Evolutionary conservation across 2,113 vertebrate genomes (phyloP), one percentile per base, ranked within the genome.

Genomic region (Petroica traversi): DNA sequence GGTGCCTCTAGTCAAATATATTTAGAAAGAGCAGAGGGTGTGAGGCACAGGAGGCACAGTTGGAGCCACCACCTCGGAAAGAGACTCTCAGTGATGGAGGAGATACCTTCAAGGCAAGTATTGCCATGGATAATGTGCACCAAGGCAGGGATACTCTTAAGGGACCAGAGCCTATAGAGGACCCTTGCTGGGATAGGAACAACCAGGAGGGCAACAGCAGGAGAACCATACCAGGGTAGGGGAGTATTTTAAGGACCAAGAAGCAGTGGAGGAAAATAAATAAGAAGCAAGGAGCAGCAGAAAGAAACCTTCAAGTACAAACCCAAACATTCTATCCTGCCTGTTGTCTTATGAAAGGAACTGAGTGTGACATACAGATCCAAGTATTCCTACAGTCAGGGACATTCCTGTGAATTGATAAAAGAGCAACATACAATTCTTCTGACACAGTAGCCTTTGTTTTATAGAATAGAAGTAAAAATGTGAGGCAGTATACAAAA

Each of bases 181-280:
- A 71, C 5, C 2, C 8, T 22, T 49, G 6, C 12, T 82, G 61
- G 9, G 8, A 4, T 14, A 76, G 36, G 10, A 5, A 24, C 31
- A 51, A 6, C 12, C 7, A 25, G 14, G 8, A 83, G 4, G 6
- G 5, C 28, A 75, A 18, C 2, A 36, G 13, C 14, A 45, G 11
- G 28, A 1, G 1, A 64, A 29, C 4, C 6, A 14, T 28, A 25
- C 2, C 9, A 51, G n/a, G 15, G 2, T 10, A 58, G 4, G 7
- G 16, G 5, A 80, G 4, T 40, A 63, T 52, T 75, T 61, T 81
- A 92, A 49, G 19, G 10, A 81, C 4, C 13, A 85, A 82, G 19
- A 81, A 58, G 7, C 7, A 59, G 12, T 11, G 24, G 12, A 40
- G 8, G 9, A 73, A 87, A 92, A 73, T 6, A 84, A 80, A 38